Conservation (phyloP, 1,140 invertebrate species). For the Periplaneta americana region DNA sequence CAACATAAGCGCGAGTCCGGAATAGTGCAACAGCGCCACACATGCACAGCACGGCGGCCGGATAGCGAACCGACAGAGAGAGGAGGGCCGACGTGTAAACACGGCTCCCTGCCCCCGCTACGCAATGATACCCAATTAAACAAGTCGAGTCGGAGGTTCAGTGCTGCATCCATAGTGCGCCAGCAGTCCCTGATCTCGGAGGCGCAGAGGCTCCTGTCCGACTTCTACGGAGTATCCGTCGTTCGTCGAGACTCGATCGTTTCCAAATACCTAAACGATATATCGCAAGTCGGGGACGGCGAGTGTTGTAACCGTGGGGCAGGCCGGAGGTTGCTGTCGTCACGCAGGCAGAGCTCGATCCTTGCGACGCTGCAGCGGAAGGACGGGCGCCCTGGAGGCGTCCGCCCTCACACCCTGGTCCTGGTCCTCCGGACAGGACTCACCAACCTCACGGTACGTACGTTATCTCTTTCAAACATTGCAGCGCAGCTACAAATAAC, state of each 20-base stretch:
- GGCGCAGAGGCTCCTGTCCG: too few relatives aligned
- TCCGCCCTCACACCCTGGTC: neutral
- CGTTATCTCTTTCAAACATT: too few relatives aligned
- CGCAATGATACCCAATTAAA: neutral
- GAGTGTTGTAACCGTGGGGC: too few relatives aligned
- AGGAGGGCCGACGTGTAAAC: neutral
- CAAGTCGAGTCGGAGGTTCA: neutral
- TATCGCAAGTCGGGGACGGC: too few relatives aligned
- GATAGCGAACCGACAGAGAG: neutral
- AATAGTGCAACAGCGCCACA: constrained; percentile 11
- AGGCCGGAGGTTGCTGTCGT: too few relatives aligned
- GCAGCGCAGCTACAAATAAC: neutral
- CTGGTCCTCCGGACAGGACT: neutral
- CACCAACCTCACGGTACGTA: neutral
- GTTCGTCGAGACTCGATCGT: too few relatives aligned
- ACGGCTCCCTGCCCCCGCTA: neutral
- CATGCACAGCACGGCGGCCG: neutral
- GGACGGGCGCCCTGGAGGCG: neutral
- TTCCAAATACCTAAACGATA: too few relatives aligned
- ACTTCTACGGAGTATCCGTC: too few relatives aligned
- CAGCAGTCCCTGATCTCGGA: too few relatives aligned
- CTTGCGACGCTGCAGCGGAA: neutral
- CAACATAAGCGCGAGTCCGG: constrained; percentile 28
- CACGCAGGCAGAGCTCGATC: neutral
- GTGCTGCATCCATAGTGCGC: neutral